Evolutionary conservation across 2,113 vertebrate genomes (phyloP), one percentile per base, ranked within the genome.

Genomic region (Falco punctatus): DNA sequence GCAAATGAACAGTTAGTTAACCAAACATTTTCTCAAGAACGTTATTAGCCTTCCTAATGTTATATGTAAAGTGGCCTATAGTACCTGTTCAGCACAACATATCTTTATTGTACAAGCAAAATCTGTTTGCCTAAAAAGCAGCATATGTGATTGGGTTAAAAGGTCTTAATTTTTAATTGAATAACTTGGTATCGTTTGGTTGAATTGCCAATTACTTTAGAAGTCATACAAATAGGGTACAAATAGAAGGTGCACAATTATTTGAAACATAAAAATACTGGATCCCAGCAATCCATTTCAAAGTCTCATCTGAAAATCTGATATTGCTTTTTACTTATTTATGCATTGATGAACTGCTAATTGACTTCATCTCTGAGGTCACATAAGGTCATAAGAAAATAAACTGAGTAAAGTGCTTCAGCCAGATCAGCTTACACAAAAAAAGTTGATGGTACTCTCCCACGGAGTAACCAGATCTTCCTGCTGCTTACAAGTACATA

Each of bases 91-190:
- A 98, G 96, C 88, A 98, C 97, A 98, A 98, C 97, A 98, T 98
- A 98, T 97, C 97, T 98, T 98, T 98, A 96, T 98, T 98, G 97
- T 96, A 98, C 97, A 71, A 98, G 96, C 97, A 98, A 98, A 98
- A 98, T 97, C 88, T 28, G 96, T 97, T 80, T 96, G 95, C 96
- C 95, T 97, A 94, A 96, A 97, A 97, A 97, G 95, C 97, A 98
- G 97, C 96, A 69, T 77, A 87, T 96, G 85, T 51, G 58, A 83
- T 85, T 91, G 61, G 78, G 38, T 85, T 65, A 88, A 96, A 97
- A 94, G 73, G 49, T 65, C 90, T 91, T n/a, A 83, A 66, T 87
- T 94, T 95, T 94, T 81, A 94, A 95, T 81, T 69, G 89, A 96
- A 95, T 96, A 95, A 71, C 78, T 81, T 92, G 82, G 64, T 59